Conservation (phyloP, 1,140 invertebrate species). For the Monochamus saltuarius region DNA sequence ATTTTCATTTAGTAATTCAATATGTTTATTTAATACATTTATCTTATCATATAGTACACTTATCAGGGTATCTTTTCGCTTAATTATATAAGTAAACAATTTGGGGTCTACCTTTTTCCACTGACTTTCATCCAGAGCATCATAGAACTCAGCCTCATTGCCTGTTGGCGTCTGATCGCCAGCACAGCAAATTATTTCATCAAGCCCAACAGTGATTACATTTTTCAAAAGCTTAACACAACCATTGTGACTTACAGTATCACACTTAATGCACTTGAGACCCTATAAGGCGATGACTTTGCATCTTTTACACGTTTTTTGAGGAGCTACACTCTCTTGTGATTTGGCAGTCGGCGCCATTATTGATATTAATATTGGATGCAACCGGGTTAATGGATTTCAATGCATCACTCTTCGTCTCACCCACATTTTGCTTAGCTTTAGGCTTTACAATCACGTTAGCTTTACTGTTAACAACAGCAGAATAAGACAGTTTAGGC, state of each 20-base stretch:
- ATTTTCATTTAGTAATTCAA: conserved; percentile 4
- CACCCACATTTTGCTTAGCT: too few species aligned
- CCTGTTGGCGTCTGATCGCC: background rate
- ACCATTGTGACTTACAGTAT: background rate
- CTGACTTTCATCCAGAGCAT: conserved; percentile 5
- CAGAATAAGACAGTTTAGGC: too few species aligned
- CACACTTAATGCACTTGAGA: conserved; percentile 5
- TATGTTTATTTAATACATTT: conserved; percentile 9
- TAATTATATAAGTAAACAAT: conserved; percentile 11
- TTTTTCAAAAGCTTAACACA: conserved; percentile 9
- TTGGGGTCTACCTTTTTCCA: conserved; percentile 1
- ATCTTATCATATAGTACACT: conserved; percentile 8
- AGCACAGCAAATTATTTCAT: conserved; percentile 16
- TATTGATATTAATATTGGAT: too few species aligned
- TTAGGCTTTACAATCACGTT: too few species aligned
- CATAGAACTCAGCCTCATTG: conserved; percentile 3
- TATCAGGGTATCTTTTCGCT: conserved; percentile 9
- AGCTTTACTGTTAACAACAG: too few species aligned
- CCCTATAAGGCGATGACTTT: background rate
- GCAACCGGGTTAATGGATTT: too few species aligned
- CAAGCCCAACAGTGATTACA: background rate
- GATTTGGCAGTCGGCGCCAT: background rate
- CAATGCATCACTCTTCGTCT: too few species aligned
- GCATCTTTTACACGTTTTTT: conserved; percentile 3
- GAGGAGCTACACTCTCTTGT: background rate